These are phyloP conservation scores for Entomyzon cyanotis DNA, from an alignment of 2,113 vertebrate species.

Conservation along the genomic window DNA sequence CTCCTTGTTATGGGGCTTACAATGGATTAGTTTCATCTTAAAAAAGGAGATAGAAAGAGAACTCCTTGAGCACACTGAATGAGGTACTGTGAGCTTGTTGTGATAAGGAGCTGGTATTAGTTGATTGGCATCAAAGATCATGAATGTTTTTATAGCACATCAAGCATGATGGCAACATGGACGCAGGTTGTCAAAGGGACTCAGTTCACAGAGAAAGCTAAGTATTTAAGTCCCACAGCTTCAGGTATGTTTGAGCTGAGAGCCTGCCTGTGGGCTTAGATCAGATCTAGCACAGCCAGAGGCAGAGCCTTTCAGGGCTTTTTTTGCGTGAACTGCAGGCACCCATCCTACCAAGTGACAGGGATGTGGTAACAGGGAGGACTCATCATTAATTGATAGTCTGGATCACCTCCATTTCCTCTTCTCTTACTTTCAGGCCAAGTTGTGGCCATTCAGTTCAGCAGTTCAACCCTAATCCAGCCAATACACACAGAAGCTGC, in stretches of 20 bases:
- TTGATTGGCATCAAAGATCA: neutral
- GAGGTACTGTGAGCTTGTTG: conserved; percentile 3
- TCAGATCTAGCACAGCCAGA: neutral
- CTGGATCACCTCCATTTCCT: neutral
- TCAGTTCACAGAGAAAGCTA: neutral
- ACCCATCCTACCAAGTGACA: neutral
- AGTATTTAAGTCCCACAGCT: neutral
- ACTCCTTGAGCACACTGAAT: neutral
- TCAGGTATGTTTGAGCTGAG: neutral
- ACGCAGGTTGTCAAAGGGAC: neutral
- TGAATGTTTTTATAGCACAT: neutral
- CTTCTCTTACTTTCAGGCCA: neutral
- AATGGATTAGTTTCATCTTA: conserved; percentile 15
- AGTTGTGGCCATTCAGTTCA: neutral
- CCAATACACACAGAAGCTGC: neutral
- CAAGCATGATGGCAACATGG: neutral
- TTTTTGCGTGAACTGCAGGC: neutral
- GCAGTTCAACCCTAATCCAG: neutral
- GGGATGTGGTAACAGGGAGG: neutral
- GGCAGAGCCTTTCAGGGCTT: neutral
- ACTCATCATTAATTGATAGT: neutral
- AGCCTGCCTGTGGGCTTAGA: neutral
- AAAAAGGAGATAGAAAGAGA: conserved; percentile 2
- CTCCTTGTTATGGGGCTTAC: conserved; percentile 14
- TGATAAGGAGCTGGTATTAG: neutral